These are phyloP conservation scores for Phylloscopus trochilus DNA, from an alignment of 2,113 vertebrate genomes.

Conservation along the genomic window DNA sequence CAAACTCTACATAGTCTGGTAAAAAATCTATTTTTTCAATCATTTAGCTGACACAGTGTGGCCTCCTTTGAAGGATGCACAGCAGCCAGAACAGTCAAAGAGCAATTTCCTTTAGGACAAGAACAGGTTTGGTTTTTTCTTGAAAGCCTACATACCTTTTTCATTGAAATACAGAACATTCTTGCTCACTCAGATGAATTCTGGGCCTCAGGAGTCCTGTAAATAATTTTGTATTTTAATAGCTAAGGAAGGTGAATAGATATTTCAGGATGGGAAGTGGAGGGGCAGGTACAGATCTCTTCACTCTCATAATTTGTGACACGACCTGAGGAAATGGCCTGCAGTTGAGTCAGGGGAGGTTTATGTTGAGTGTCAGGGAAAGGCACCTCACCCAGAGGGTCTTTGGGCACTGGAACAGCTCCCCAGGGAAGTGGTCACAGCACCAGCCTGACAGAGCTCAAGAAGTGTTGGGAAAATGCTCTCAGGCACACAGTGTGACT, in stretches of 20 bases:
- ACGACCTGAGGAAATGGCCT: neutral
- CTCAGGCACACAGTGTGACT: neutral
- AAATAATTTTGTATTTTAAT: neutral
- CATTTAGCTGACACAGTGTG: neutral
- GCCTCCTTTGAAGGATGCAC: constrained; percentile 8
- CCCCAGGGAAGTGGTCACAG: neutral
- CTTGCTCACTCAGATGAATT: neutral
- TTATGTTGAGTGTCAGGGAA: neutral
- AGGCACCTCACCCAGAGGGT: neutral
- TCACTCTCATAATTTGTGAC: neutral
- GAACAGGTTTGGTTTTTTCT: neutral
- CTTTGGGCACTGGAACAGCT: neutral
- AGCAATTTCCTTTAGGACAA: constrained; percentile 9
- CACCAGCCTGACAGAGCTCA: neutral
- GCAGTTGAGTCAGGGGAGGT: neutral
- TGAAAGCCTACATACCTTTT: neutral
- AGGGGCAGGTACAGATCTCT: neutral
- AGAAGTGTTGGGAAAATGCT: neutral
- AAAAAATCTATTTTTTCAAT: constrained; percentile 10
- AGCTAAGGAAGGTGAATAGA: neutral
- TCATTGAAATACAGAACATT: neutral
- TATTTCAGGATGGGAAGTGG: neutral
- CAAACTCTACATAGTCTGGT: constrained; percentile 12
- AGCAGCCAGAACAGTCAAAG: neutral
- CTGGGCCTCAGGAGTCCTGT: neutral